Evolutionary conservation across 2,888 invertebrate species (phyloP), one percentile per base, ranked within the genome.

Genomic region (Acrobasis consociella): DNA sequence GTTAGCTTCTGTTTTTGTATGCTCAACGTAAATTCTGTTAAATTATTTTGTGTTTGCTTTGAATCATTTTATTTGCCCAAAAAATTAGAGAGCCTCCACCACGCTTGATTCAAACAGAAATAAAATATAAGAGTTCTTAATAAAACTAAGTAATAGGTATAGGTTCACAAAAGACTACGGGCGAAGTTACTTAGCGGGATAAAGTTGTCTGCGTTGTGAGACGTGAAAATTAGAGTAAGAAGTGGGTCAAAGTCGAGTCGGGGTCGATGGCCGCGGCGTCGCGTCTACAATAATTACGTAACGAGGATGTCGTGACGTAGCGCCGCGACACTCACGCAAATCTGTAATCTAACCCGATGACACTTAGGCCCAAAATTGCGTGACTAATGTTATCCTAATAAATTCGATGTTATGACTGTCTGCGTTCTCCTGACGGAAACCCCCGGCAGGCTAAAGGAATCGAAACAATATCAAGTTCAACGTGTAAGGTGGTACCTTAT

Each of bases 221-320:
- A 83, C 86, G 84, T 77, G 88, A 86, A 86, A 91, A 91, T 91
- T 91, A 91, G 85, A 85, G 83, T 85, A 82, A 82, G 81, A 91
- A 91, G 83, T 91, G 78, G 91, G 91, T 91, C 91, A 91, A 91
- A 91, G 91, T 91, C 91, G 85, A 78, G 79, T 42, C 76, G 80
- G 81, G 90, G 89, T 88, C 90, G 85, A 73, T 81, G 89, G 67
- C 85, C 87, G 73, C 65, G 70, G 68, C 77, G 77, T 73, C 81
- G 81, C 79, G 83, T 82, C 89, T 87, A 77, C 82, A 72, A 76
- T 89, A 89, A 91, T 91, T 91, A 89, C 83, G 82, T 83, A 84
- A 88, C 85, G 76, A 75, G 76, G 76, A 78, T 80, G 86, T 82
- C 83, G 81, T 81, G 82, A 79, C 81, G 76, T 72, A 70, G 66